These are phyloP conservation scores for Alligator mississippiensis DNA, from an alignment of 2,113 vertebrate species.

Conservation along the genomic window DNA sequence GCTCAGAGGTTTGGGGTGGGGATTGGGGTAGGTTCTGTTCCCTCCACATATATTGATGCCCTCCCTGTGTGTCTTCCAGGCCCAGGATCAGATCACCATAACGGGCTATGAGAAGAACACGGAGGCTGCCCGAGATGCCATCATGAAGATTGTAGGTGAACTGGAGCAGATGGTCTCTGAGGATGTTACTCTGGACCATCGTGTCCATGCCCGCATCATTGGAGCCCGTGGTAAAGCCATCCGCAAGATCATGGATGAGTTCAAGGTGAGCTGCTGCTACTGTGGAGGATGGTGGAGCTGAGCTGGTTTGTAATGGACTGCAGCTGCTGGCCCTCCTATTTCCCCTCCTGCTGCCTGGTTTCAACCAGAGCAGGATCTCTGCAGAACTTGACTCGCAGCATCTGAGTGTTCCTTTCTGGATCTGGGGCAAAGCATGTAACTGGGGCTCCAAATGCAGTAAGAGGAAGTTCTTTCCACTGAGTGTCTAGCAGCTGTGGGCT, in stretches of 20 bases:
- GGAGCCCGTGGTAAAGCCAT: slow-evolving; percentile 96
- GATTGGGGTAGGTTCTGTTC: no score
- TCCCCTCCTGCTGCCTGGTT: not conserved
- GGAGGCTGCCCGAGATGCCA: slow-evolving; percentile 91
- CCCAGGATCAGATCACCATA: slow-evolving; percentile 96
- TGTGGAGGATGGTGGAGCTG: rapidly evolving
- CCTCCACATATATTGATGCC: no score
- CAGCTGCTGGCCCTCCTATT: not conserved
- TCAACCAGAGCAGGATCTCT: not conserved
- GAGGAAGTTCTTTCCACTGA: not conserved
- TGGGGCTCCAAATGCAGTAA: not conserved
- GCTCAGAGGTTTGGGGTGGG: not conserved
- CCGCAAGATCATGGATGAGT: slow-evolving; percentile 98
- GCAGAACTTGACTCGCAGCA: not conserved
- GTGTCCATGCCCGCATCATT: slow-evolving; percentile 96
- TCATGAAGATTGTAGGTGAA: slow-evolving; percentile 92
- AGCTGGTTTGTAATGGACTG: not conserved
- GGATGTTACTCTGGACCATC: slow-evolving; percentile 93
- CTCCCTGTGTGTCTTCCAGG: slow-evolving; percentile 5
- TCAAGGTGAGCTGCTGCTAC: slow-evolving; percentile 83
- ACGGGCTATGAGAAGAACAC: slow-evolving; percentile 97
- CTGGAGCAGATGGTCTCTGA: slow-evolving; percentile 97
- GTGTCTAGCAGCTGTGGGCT: not conserved
- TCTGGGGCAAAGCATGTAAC: not conserved
- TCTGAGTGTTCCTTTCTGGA: not conserved